Conservation (phyloP, 2,797 vertebrate genomes). For the Kryptolebias ocellatus region DNA sequence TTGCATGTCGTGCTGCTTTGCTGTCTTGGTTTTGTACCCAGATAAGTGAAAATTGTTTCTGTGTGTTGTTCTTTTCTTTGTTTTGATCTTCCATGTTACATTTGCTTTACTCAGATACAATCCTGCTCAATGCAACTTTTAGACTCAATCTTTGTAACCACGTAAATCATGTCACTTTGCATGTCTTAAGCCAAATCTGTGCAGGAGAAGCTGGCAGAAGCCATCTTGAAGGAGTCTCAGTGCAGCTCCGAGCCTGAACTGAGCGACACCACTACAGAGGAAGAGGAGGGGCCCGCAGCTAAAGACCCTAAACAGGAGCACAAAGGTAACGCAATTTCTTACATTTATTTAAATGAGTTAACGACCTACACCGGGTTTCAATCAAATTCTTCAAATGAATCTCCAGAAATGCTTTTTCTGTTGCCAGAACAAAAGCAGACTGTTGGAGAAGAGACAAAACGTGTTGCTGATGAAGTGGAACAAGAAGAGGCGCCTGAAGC, state of each 20-base stretch:
- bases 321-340: constrained; percentile 48
- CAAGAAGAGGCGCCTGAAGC: constrained; percentile 22
- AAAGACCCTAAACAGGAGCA: constrained; percentile 39
- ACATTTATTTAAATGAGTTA: neutral
- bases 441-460: constrained; percentile 24
- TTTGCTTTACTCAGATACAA: constrained; percentile 7
- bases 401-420: constrained; percentile 14
- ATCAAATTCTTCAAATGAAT: constrained; percentile 44
- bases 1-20: constrained; percentile 47
- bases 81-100: constrained; percentile 16
- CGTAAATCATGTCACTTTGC: constrained; percentile 35
- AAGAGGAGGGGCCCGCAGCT: constrained; percentile 65
- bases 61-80: constrained; percentile 41
- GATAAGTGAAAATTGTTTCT: constrained; percentile 47
- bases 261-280: constrained; percentile 76
- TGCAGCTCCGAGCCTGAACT: constrained; percentile 78
- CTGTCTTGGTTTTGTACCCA: constrained; percentile 28
- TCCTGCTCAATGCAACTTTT: neutral
- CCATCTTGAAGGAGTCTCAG: constrained; percentile 62
- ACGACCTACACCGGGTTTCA: no score
- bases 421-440: constrained; percentile 36
- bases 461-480: constrained; percentile 11
- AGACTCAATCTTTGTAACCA: neutral
- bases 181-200: constrained; percentile 81
- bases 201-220: constrained; percentile 83